These are phyloP conservation scores for Euleptes europaea DNA, from an alignment of 2,113 vertebrate genomes.

Conservation along the genomic window DNA sequence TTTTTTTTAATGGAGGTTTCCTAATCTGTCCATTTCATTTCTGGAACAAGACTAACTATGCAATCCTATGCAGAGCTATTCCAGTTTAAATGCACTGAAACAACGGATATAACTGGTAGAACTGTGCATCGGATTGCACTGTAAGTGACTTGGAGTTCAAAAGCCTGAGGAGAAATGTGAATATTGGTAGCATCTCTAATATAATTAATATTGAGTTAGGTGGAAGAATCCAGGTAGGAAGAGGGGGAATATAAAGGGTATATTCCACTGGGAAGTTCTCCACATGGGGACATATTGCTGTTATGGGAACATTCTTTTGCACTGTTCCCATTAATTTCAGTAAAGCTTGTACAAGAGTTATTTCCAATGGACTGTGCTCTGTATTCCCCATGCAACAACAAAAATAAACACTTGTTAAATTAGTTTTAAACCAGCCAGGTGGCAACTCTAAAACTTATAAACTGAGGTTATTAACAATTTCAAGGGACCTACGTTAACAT, in stretches of 20 bases:
- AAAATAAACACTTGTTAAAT: background rate
- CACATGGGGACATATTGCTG: background rate
- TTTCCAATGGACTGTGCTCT: background rate
- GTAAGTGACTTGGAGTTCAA: no score
- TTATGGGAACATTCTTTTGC: background rate
- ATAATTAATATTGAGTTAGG: background rate
- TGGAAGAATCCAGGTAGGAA: background rate
- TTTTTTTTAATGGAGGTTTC: no score
- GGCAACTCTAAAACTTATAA: background rate
- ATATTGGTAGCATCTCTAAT: background rate
- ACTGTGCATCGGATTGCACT: no score
- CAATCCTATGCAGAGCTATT: no score
- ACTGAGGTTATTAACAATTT: constrained; percentile 4
- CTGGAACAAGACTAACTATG: no score
- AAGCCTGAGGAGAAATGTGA: no score
- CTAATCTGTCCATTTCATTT: no score
- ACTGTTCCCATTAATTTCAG: background rate
- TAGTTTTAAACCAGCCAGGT: background rate
- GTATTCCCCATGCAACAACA: background rate
- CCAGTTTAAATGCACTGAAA: no score
- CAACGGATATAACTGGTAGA: no score
- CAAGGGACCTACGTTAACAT: background rate
- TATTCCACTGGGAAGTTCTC: background rate
- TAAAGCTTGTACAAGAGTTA: no score
- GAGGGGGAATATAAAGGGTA: background rate